Evolutionary conservation across 2,888 invertebrate species (phyloP).

Genomic region (Lacanobia oleracea): DNA sequence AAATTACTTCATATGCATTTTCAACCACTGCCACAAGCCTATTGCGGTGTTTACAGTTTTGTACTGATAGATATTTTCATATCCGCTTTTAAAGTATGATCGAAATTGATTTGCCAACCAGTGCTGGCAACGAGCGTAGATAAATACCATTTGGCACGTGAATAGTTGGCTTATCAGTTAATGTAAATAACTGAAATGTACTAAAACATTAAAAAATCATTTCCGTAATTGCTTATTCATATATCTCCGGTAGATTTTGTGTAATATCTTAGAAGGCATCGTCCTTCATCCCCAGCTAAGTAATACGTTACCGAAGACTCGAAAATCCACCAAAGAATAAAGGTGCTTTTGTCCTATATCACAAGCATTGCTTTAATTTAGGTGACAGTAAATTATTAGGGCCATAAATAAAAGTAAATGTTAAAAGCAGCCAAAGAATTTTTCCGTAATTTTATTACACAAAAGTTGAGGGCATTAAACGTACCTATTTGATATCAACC

Average conservation of each 20-base stretch:
- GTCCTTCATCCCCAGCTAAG: conserved; percentile 34
- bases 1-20: conserved; percentile 44
- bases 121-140: conserved; percentile 48
- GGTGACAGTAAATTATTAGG: conserved; percentile 85
- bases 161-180: conserved; percentile 52
- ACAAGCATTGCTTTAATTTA: conserved; percentile 81
- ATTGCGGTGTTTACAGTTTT: conserved; percentile 19
- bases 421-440: conserved; percentile 84
- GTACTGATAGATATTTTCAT: conserved; percentile 47
- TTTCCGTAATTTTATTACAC: conserved; percentile 87
- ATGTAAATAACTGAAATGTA: conserved; percentile 41
- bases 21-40: conserved; percentile 28
- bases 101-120: conserved; percentile 59
- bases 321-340: conserved; percentile 77
- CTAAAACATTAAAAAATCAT: conserved; percentile 17
- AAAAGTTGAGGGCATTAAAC: conserved; percentile 83
- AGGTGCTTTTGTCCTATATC: conserved; percentile 78
- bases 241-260: conserved; percentile 22
- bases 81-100: conserved; percentile 47
- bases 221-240: conserved; percentile 35
- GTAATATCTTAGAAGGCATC: conserved; percentile 30
- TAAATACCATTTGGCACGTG: conserved; percentile 62
- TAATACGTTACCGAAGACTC: conserved; percentile 64
- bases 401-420: conserved; percentile 87
- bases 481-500: conserved; percentile 78